Conservation (phyloP, 2,888 invertebrate species). For the Sinohyriopsis cumingii region DNA sequence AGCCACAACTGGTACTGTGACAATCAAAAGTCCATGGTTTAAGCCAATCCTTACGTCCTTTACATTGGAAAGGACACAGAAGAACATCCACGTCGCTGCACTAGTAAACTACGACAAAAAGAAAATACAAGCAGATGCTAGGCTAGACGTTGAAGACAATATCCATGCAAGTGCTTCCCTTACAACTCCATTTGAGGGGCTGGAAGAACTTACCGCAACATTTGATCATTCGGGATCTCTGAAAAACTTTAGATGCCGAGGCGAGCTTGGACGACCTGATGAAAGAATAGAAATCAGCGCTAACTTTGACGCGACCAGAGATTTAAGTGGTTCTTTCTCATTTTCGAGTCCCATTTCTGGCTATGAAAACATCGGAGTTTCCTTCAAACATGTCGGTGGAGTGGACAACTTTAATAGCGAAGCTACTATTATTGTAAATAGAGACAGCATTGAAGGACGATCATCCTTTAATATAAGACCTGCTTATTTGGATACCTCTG, state of each 20-base stretch:
- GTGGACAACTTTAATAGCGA: constrained; percentile 31
- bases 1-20: too few species aligned
- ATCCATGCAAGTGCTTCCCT: constrained; percentile 28
- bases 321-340: too few species aligned
- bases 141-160: constrained; percentile 1
- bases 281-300: constrained; percentile 23
- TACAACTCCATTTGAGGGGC: constrained; percentile 37
- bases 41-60: too few species aligned
- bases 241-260: constrained; percentile 18
- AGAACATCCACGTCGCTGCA: constrained; percentile 16
- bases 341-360: constrained; percentile 1
- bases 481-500: too few species aligned
- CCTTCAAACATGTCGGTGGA: constrained; percentile 31
- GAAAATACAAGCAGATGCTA: constrained; percentile 8
- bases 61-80: too few species aligned
- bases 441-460: too few species aligned
- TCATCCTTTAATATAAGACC: too few species aligned
- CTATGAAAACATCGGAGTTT: constrained; percentile 17
- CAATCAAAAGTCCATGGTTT: too few species aligned
- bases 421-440: background rate
- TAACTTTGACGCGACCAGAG: constrained; percentile 6
- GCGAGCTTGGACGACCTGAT: constrained; percentile 12
- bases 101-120: constrained; percentile 14
- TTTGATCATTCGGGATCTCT: constrained; percentile 34
- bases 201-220: constrained; percentile 25